phyloP scores from a whole-genome alignment of 2,113 vertebrate genomes.

The Bathybates hornii region DNA sequence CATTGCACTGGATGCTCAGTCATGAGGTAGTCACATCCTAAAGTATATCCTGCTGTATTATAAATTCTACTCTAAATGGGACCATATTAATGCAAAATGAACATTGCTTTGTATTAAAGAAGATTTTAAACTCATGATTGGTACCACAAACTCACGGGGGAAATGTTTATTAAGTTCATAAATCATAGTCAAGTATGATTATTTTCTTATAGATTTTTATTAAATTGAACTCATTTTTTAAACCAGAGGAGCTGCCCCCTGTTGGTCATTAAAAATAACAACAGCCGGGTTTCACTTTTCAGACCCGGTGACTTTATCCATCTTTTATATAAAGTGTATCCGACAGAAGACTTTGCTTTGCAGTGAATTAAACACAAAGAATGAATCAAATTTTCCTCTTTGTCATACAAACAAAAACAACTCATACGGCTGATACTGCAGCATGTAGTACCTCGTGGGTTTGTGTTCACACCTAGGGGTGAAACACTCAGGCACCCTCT shows the following conservation, averaged over 20 bases:
- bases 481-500: neutral
- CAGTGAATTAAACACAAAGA: neutral
- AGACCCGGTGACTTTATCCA: neutral
- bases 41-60: neutral
- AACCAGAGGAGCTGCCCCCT: neutral
- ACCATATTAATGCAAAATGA: neutral
- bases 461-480: neutral
- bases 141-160: neutral
- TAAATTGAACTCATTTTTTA: neutral
- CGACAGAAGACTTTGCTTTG: neutral
- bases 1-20: neutral
- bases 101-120: neutral
- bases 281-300: neutral
- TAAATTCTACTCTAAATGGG: neutral
- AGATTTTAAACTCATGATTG: neutral
- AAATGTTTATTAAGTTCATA: neutral
- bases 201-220: neutral
- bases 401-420: neutral
- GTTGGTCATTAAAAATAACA: neutral
- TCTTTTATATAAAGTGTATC: neutral
- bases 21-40: neutral
- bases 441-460: neutral
- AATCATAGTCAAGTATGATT: neutral
- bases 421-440: neutral
- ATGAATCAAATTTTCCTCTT: neutral